Evolutionary conservation across 2,113 vertebrate species (phyloP).

Genomic region (Aviceda subcristata): DNA sequence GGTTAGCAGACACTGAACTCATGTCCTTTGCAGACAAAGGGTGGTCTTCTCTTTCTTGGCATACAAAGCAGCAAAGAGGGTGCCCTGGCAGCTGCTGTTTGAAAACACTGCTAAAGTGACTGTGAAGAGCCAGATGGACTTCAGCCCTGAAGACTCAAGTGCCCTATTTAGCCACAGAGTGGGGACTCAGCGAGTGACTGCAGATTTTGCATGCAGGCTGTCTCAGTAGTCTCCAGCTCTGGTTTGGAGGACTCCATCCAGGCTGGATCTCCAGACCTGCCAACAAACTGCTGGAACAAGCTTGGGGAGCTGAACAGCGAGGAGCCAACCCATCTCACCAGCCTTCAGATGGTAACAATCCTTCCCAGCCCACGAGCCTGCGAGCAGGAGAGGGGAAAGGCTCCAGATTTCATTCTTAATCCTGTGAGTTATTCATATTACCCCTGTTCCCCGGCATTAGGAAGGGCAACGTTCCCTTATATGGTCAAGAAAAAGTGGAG

Average conservation of each 20-base stretch:
- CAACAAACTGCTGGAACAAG: not conserved
- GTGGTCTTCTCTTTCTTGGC: not conserved
- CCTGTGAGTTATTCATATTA: not conserved
- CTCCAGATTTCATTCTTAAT: conserved; percentile 33
- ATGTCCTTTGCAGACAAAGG: not conserved
- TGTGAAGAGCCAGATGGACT: conserved; percentile 4
- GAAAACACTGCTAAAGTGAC: not conserved
- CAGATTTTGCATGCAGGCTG: not conserved
- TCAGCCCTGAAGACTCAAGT: not conserved
- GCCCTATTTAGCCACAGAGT: not conserved
- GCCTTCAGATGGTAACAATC: not conserved
- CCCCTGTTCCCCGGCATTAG: not conserved
- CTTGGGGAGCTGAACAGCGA: not conserved
- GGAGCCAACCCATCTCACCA: not conserved
- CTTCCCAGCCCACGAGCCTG: not conserved
- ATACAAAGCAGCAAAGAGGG: not conserved
- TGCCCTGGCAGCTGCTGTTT: not conserved
- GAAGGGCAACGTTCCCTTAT: conserved; percentile 15
- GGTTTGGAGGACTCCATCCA: not conserved
- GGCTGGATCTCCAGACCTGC: not conserved
- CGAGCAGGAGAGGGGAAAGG: not conserved
- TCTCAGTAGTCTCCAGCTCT: not conserved
- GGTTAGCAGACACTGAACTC: not conserved
- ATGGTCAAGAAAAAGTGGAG: conserved; percentile 39
- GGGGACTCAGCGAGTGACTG: not conserved